Base-by-base conservation (phyloP, 2,888 invertebrate species). In the Agrotis exclamationis region DNA sequence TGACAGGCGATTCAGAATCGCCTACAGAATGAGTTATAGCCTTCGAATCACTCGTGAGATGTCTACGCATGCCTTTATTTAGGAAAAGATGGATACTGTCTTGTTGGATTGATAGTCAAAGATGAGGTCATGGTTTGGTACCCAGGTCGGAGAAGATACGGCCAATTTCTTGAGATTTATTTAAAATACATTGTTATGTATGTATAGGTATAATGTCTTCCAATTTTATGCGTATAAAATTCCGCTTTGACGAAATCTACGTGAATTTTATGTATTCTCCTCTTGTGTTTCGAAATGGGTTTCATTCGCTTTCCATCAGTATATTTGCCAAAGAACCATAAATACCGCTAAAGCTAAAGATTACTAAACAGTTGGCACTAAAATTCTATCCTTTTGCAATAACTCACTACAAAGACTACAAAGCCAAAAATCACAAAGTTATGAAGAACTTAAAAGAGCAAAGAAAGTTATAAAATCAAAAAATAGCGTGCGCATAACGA, bases 1-100 rank as follows among this genome's bases (percentile, higher is more conserved):
- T 80, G 85, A 79, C 74, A 83, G 76, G 76, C 65, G 22, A 48
- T 58, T 33, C 54, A 5, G 50, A 39, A 64, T 73, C 76, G 69
- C 76, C 77, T 71, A 75, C 75, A 33, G 45, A 45, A 18, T 70
- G 60, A 68, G 22, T 20, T 54, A 48, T 24, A 68, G 64, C 82
- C 82, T 83, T 84, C 79, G 45, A 5, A 22, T 44, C 33, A 51
- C 66, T 39, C 16, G 56, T 57, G 28, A 50, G 63, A 28, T 51
- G 50, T 50, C 44, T 45, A 16, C 44, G 13, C 24, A 18, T 63
- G 48, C 9, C 58, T 63, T 58, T 63, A 76, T 71, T 28, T 48
- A 48, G 39, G 3, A 1, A 39, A 2, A 22, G 1, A n/a, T 63
- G 20, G 3, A 24, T 24, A 3, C 24, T 24, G 24, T 24, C 2